Base-by-base conservation (phyloP, 2,888 invertebrate genomes). In the Pyrgus malvae region DNA sequence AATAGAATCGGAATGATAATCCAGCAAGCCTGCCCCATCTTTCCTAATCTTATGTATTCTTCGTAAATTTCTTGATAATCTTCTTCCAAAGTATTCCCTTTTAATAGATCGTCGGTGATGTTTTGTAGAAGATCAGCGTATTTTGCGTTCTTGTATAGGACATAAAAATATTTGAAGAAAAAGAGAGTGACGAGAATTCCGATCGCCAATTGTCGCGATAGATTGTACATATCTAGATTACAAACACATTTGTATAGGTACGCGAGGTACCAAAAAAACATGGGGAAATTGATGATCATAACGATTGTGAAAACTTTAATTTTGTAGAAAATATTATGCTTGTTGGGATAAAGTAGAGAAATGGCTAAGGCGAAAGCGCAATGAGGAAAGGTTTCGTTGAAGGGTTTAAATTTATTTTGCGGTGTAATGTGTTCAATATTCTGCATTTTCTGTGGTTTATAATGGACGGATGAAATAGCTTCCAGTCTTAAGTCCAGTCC, bases 151-250 rank as follows among this genome's bases (percentile, higher is more conserved):
- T 77, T 78, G 7, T 62, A 66, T 38, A 70, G 72, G 1, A 66
- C 70, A 50, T 83, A 80, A 40, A 78, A 73, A 0, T 71, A 71
- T 74, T 84, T 86, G n/a, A 81, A 69, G 19, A 83, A 71, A 50
- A 78, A 85, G 1, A 84, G 61, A 5, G 67, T n/a, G 0, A 77
- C 57, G 2, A 83, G 57, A 1, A 83, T 60, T 0, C 68, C 72
- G 25, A 83, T 57, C 1, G 83, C 73, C 58, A 83, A 65, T 55
- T 82, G 78, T 46, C 81, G 70, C 5, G 79, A 64, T 1, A 83
- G 69, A 55, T 82, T 84, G 37, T 68, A 73, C 44, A 80, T 61
- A 46, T 84, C 81, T n/a, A 67, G 40, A 6, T 45, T 67, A 25
- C 65, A 64, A 0, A 80, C 55, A 50, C 78, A 79, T 61, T 74